A percentile compares a stretch with the other conserved stretches of the same genome.
phyloP scores from a whole-genome alignment of 2,888 invertebrate genomes.

The Agrotis segetum region DNA sequence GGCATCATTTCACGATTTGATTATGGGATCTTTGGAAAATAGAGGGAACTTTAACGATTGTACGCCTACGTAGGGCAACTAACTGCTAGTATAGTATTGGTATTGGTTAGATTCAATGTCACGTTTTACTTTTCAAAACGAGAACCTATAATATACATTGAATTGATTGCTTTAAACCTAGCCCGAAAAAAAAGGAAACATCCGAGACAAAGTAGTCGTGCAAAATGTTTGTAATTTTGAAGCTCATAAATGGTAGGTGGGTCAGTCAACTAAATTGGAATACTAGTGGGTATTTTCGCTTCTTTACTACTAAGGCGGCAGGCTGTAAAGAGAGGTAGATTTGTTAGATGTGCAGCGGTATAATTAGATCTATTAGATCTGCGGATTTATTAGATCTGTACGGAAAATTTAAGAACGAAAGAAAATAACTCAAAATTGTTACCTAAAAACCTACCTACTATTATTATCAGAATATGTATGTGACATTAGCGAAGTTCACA shows the following conservation, averaged over 20 bases:
- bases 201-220: not conserved
- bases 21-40: too few species aligned
- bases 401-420: not conserved
- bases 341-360: not conserved
- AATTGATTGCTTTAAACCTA: not conserved
- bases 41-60: too few species aligned
- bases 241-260: not conserved
- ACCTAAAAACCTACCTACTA: not conserved
- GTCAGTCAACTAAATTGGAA: not conserved
- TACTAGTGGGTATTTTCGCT: constrained; percentile 6
- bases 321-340: not conserved
- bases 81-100: too few species aligned
- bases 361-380: not conserved
- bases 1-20: too few species aligned
- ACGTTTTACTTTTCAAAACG: too few species aligned
- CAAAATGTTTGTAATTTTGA: not conserved
- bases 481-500: not conserved
- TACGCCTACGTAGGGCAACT: too few species aligned
- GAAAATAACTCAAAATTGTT: not conserved
- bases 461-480: not conserved
- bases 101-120: too few species aligned
- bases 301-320: constrained; percentile 11
- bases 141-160: too few species aligned
- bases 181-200: not conserved
- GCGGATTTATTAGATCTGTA: not conserved